A percentile compares a stretch with the other conserved stretches of the same genome.
Evolutionary conservation across 92 coral and sea anemone genomes (phyloP).

Genomic region (Paramuricea clavata): DNA sequence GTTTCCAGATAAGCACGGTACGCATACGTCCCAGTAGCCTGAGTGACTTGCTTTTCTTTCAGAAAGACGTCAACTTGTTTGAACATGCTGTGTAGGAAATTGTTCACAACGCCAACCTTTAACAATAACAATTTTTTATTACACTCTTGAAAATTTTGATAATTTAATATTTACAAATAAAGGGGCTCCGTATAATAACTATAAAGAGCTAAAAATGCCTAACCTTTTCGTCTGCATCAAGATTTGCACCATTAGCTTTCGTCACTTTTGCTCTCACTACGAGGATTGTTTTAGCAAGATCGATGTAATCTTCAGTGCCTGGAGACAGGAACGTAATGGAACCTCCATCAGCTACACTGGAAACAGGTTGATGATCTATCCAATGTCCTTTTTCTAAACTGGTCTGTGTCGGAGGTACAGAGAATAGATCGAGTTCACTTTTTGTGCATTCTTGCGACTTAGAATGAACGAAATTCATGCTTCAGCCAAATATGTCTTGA

Average conservation of each 20-base stretch:
- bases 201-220: too few relatives aligned
- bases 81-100: background rate
- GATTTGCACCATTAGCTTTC: background rate
- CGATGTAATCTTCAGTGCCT: background rate
- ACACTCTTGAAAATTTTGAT: too few relatives aligned
- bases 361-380: conserved; percentile 62
- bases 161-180: too few relatives aligned
- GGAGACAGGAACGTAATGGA: conserved; percentile 56
- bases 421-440: conserved; percentile 61
- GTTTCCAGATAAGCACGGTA: background rate
- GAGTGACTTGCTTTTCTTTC: conserved; percentile 27
- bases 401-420: conserved; percentile 59
- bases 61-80: conserved; percentile 35
- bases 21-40: background rate
- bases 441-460: conserved; percentile 64
- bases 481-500: conserved; percentile 7
- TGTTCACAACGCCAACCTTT: background rate
- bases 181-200: too few relatives aligned
- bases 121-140: too few relatives aligned
- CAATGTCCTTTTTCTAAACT: conserved; percentile 52
- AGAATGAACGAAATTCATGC: conserved; percentile 66
- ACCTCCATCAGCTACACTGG: conserved; percentile 59
- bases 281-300: conserved; percentile 45
- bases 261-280: conserved; percentile 51
- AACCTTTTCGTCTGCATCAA: background rate